phyloP scores from a whole-genome alignment of 2,113 vertebrate species.

The Boleophthalmus pectinirostris region DNA sequence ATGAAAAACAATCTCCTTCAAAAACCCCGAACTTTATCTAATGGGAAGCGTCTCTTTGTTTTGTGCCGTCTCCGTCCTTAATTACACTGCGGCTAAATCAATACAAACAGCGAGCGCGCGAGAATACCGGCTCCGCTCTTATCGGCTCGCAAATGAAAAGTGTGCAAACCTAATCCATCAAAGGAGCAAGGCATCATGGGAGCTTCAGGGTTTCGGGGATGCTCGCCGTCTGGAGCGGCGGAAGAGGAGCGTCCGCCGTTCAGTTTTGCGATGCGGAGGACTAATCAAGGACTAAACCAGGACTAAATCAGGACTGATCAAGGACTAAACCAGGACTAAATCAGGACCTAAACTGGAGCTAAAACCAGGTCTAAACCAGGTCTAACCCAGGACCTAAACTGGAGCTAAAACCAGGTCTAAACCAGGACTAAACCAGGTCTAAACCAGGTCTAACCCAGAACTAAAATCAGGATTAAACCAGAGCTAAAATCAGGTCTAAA shows the following conservation, averaged over 20 bases:
- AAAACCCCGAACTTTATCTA: background rate
- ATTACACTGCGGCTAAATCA: slow-evolving; percentile 50
- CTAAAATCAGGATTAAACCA: no score
- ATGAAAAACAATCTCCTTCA: background rate
- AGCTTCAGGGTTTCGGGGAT: background rate
- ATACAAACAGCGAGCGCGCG: slow-evolving; percentile 29
- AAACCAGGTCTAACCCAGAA: no score
- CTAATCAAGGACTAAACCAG: no score
- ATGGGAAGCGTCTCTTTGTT: background rate
- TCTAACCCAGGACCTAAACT: no score
- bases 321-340: no score
- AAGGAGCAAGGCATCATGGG: slow-evolving; percentile 43
- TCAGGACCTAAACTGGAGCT: no score
- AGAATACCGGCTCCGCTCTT: slow-evolving; percentile 39
- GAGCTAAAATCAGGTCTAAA: no score
- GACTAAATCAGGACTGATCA: no score
- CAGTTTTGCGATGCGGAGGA: background rate
- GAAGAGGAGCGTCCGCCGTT: background rate
- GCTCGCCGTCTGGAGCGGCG: slow-evolving; percentile 9
- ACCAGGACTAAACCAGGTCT: no score
- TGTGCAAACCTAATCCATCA: slow-evolving; percentile 70
- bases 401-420: no score
- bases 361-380: no score
- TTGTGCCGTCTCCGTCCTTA: slow-evolving; percentile 39
- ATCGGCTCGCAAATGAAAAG: slow-evolving; percentile 49